A percentile compares a stretch with the other conserved stretches of the same genome.
Conservation (phyloP, 2,797 vertebrate species). For the Squalus acanthias region DNA sequence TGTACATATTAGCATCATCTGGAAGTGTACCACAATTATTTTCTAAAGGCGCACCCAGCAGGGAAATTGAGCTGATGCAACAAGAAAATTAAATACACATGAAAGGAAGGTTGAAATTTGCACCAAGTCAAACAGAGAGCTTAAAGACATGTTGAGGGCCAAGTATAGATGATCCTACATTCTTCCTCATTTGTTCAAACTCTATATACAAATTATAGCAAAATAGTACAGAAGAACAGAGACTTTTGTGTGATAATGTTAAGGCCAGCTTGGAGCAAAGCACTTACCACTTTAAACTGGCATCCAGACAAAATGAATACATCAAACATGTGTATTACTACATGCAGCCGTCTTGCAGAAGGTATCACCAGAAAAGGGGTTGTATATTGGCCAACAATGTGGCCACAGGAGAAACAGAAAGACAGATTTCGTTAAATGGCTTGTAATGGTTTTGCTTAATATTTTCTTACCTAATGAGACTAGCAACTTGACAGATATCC, state of each 20-base stretch:
- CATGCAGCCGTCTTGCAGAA: not conserved
- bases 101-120: not conserved
- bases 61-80: not conserved
- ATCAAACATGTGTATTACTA: not conserved
- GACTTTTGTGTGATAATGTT: not conserved
- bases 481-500: not conserved
- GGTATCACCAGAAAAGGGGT: not conserved
- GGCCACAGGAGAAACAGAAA: not conserved
- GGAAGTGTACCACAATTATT: not conserved
- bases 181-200: not conserved
- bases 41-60: not conserved
- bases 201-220: not conserved
- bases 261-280: not conserved
- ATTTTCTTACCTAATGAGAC: not conserved
- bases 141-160: not conserved
- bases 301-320: not conserved
- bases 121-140: not conserved
- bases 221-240: not conserved
- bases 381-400: not conserved
- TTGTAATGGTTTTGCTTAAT: not conserved
- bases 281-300: not conserved
- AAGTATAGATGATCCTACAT: not conserved
- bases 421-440: not conserved
- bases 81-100: not conserved
- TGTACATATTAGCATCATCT: not conserved